Evolutionary conservation across 2,797 vertebrate genomes (phyloP).

Genomic region (Acanthiza pusilla): DNA sequence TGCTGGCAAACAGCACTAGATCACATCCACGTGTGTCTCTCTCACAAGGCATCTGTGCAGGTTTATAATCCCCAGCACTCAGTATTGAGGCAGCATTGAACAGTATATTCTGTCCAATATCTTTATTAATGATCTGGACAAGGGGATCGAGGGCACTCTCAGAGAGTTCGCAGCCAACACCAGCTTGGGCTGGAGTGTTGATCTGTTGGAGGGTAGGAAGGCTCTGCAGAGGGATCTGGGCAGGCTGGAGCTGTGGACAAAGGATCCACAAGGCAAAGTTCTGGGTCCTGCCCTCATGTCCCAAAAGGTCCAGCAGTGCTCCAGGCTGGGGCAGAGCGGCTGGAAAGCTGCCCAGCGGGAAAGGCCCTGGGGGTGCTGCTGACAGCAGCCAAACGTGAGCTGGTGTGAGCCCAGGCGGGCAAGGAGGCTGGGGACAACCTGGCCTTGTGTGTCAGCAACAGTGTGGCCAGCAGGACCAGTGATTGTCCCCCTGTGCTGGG

Average conservation of each 20-base stretch:
- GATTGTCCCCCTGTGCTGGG: background rate
- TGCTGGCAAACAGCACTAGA: background rate
- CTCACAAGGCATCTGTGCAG: background rate
- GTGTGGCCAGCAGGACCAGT: background rate
- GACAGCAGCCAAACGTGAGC: fast-evolving
- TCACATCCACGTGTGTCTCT: background rate
- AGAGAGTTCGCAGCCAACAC: background rate
- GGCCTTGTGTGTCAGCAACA: background rate
- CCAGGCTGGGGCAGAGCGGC: background rate
- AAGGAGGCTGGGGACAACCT: background rate
- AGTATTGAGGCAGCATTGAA: background rate
- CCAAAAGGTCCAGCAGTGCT: background rate
- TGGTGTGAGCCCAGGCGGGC: too few species aligned
- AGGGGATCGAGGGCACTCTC: fast-evolving
- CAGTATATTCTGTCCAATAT: background rate
- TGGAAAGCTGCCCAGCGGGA: background rate
- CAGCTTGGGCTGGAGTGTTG: background rate
- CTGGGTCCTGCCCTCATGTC: fast-evolving
- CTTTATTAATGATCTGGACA: background rate
- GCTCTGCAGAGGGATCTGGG: background rate
- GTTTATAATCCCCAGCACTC: background rate
- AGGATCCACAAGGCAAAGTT: background rate
- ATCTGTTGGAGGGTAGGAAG: background rate
- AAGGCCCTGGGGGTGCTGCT: fast-evolving
- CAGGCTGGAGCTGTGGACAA: fast-evolving